A percentile compares a stretch with the other conserved stretches of the same genome.
Evolutionary conservation across 1,140 invertebrate species (phyloP).

Genomic region (Drosophila rufa): DNA sequence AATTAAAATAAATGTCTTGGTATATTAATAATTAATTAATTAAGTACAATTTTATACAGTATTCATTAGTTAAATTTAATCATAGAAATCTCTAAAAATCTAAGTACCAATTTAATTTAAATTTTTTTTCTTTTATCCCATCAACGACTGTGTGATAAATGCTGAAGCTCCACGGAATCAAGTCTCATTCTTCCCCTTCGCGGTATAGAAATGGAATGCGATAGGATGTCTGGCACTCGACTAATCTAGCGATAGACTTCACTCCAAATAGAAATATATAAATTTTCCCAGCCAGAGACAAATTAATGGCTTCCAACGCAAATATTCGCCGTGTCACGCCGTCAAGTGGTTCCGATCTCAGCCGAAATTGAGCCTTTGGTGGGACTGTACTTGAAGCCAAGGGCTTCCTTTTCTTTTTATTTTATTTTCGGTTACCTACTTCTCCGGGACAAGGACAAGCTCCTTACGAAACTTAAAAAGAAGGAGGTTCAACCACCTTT

Average conservation of each 20-base stretch:
- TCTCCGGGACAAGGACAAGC: constrained; percentile 34
- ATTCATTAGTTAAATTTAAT: too few relatives aligned
- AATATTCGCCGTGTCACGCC: constrained; percentile 29
- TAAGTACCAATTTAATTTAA: too few relatives aligned
- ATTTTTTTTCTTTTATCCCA: background rate
- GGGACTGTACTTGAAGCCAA: constrained; percentile 28
- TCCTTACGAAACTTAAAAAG: background rate
- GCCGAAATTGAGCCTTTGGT: constrained; percentile 8
- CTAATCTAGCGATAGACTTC: constrained; percentile 41
- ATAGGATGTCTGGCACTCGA: constrained; percentile 32
- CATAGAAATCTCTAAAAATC: too few relatives aligned
- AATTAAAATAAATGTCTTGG: too few relatives aligned
- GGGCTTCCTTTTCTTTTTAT: background rate
- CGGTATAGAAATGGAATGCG: constrained; percentile 20
- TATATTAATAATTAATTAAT: too few relatives aligned
- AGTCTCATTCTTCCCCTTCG: background rate
- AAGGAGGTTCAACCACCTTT: constrained; percentile 76
- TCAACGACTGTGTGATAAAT: background rate
- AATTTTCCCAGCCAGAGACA: constrained; percentile 24
- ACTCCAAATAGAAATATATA: constrained; percentile 26
- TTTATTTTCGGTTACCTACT: constrained; percentile 37
- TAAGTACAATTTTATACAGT: too few relatives aligned
- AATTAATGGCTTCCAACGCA: constrained; percentile 40
- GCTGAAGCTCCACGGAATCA: constrained; percentile 3
- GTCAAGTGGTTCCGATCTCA: constrained; percentile 32